Evolutionary conservation across 2,888 invertebrate genomes (phyloP), one percentile per base, ranked within the genome.

Genomic region (Vandiemenella viatica): DNA sequence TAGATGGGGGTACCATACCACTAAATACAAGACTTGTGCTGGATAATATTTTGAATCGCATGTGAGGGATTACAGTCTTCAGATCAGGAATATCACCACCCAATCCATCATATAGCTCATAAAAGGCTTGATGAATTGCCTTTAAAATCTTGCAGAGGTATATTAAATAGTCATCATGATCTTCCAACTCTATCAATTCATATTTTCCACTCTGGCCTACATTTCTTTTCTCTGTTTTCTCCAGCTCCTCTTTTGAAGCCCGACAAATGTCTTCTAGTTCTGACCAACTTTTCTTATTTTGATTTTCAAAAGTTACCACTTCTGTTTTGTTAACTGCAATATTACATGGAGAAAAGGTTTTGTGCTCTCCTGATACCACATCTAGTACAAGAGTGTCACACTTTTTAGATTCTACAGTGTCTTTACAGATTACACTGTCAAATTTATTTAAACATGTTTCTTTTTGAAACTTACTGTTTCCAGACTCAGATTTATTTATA

Each of bases 71-170:
- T 37, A 96, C 79, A 50, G 71, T 67, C 62, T 84, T 84, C 26
- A 83, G 67, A 62, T 83, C 82, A 0, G 82, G 82, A 50, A 81
- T 77, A 56, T 70, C 70, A 13, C 70, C 72, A n/a, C 71, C 69
- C 49, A 73, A 72, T 65, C 73, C 65, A 59, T 84, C 82, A 59
- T 77, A 79, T 53, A 76, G 68, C 44, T 75, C 69, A 63, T 87
- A 92, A 67, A 83, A 92, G 46, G 79, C 81, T 60, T 71, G 70
- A 64, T 98, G 96, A 63, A 98, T 88, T 59, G 78, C 78, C 62
- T 77, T 80, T 37, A 98, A 72, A 61, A 96, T 92, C 61, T 89
- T 87, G 66, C 93, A 91, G 51, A 97, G 71, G 65, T 95, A 88
- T 53, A 91, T 70, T 50, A 97, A 71, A 68, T 97, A 97, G 64